Evolutionary conservation across 2,113 vertebrate species (phyloP).

Genomic region (Pipra filicauda): DNA sequence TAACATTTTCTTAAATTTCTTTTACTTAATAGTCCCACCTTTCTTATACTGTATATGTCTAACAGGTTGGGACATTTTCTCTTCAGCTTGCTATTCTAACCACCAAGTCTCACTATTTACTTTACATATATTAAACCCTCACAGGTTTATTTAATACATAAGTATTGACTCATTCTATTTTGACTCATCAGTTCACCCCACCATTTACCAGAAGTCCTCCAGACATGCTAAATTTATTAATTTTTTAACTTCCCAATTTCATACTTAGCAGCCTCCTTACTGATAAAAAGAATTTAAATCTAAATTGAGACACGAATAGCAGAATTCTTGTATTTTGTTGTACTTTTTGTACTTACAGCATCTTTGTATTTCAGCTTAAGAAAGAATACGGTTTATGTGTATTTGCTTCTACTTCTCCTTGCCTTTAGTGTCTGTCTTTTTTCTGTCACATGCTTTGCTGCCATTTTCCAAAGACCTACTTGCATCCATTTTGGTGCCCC

Average conservation of each 20-base stretch:
- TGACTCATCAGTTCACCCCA: background rate
- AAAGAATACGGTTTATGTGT: background rate
- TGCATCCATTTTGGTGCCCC: background rate
- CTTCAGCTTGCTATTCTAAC: background rate
- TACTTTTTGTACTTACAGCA: background rate
- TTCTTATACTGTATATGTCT: background rate
- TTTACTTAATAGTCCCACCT: background rate
- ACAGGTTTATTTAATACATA: background rate
- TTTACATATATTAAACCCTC: background rate
- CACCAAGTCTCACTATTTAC: background rate
- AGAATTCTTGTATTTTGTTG: background rate
- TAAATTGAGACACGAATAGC: background rate
- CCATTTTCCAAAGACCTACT: background rate
- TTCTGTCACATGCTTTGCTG: background rate
- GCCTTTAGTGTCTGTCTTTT: background rate
- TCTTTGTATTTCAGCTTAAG: background rate
- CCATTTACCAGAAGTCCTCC: background rate
- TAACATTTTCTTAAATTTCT: background rate
- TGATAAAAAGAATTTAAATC: background rate
- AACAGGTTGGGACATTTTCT: background rate
- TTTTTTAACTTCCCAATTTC: background rate
- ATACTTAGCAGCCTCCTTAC: background rate
- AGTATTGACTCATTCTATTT: background rate
- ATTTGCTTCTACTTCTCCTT: background rate
- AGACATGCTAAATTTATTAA: background rate